Evolutionary conservation across 2,797 vertebrate genomes (phyloP).

Genomic region (Cetoscarus ocellatus): DNA sequence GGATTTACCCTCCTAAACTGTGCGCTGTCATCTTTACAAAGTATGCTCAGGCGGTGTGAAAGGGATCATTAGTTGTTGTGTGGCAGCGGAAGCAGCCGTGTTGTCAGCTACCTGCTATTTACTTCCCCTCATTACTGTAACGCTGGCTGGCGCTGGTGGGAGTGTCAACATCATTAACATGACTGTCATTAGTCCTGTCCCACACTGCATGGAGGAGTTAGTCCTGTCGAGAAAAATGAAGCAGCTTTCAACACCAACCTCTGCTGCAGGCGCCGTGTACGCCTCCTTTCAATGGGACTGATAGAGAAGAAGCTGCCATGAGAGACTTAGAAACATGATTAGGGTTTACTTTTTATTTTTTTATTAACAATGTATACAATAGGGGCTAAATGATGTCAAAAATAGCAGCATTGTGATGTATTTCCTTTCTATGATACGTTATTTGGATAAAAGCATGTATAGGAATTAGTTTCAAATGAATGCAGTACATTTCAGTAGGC

Average conservation of each 20-base stretch:
- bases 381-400: too few species aligned
- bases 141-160: conserved; percentile 81
- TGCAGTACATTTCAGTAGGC: too few species aligned
- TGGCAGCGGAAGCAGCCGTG: conserved; percentile 69
- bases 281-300: conserved; percentile 43
- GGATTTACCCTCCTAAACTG: conserved; percentile 78
- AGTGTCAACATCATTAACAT: conserved; percentile 87
- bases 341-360: not conserved
- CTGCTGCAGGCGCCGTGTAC: conserved; percentile 42
- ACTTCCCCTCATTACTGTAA: conserved; percentile 79
- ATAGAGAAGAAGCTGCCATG: conserved; percentile 13
- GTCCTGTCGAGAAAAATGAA: conserved; percentile 81
- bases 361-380: not conserved
- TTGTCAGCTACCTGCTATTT: conserved; percentile 85
- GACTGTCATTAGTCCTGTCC: conserved; percentile 85
- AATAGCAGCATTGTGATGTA: too few species aligned
- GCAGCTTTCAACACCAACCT: conserved; percentile 64
- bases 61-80: conserved; percentile 79
- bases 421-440: too few species aligned
- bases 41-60: conserved; percentile 77
- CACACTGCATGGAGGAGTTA: conserved; percentile 76
- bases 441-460: too few species aligned
- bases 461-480: too few species aligned
- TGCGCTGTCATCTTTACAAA: conserved; percentile 80
- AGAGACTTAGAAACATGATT: conserved; percentile 23